Conservation (phyloP, 92 coral and sea anemone genomes). For the Virgularia gustaviana region DNA sequence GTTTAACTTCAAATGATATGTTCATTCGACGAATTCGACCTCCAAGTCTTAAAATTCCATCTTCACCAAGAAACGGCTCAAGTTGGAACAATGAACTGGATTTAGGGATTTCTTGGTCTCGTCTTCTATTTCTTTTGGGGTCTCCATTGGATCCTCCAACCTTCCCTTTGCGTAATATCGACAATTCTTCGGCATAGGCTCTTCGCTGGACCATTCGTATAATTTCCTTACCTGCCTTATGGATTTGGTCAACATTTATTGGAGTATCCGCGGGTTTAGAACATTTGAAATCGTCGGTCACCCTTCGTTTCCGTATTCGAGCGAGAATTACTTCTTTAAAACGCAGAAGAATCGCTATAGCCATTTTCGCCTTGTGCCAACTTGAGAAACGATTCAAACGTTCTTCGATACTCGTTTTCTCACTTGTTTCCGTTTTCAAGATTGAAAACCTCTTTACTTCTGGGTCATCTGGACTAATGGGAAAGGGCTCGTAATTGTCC, state of each 20-base stretch:
- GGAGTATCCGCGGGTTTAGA: not conserved
- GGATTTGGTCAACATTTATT: not conserved
- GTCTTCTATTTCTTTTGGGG: not conserved
- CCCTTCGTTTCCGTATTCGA: not conserved
- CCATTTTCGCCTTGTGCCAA: constrained; percentile 44
- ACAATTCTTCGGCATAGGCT: no score
- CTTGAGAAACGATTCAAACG: constrained; percentile 36
- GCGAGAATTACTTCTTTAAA: not conserved
- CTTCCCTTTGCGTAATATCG: no score
- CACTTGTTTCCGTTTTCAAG: not conserved
- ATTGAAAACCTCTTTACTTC: constrained; percentile 31
- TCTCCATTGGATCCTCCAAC: no score
- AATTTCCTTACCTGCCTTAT: constrained; percentile 1
- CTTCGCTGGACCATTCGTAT: not conserved
- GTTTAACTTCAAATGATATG: not conserved
- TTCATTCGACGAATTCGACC: not conserved
- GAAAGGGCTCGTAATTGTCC: not conserved
- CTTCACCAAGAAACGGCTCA: not conserved
- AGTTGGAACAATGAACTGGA: not conserved
- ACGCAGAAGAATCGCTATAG: constrained; percentile 34
- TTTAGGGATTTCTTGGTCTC: not conserved
- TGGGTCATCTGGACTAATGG: constrained; percentile 31
- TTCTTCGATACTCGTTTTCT: constrained; percentile 1
- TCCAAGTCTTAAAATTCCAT: constrained; percentile 15
- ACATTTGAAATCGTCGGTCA: not conserved